Evolutionary conservation across 2,113 vertebrate genomes (phyloP).

Genomic region (Cygnus buccinator): DNA sequence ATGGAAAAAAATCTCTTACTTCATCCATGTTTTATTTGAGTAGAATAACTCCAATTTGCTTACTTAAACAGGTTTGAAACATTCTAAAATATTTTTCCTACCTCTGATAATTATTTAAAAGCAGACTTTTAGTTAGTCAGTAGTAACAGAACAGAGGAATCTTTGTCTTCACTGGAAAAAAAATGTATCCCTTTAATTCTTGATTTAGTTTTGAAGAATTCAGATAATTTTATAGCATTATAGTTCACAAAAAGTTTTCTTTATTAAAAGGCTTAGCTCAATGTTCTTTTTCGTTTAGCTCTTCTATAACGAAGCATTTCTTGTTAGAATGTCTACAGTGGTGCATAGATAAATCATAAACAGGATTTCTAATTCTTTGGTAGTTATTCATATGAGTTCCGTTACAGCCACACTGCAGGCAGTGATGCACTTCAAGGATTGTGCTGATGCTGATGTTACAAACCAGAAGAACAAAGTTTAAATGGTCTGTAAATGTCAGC

Average conservation of each 20-base stretch:
- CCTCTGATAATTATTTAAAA: not conserved
- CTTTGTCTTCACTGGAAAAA: not conserved
- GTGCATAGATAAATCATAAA: slow-evolving; percentile 54
- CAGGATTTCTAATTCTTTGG: slow-evolving; percentile 56
- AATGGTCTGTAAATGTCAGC: slow-evolving; percentile 76
- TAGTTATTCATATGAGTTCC: slow-evolving; percentile 53
- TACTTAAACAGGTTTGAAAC: not conserved
- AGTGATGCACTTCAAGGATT: slow-evolving; percentile 67
- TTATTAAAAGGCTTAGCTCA: not conserved
- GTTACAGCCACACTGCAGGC: slow-evolving; percentile 51
- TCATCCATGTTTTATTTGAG: not conserved
- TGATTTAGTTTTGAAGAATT: not conserved
- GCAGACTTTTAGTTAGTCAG: not conserved
- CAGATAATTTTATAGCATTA: not conserved
- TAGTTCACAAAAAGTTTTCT: not conserved
- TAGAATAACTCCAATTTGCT: not conserved
- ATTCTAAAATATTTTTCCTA: not conserved
- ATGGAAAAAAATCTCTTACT: not conserved
- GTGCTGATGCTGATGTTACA: slow-evolving; percentile 70
- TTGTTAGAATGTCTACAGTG: slow-evolving; percentile 27
- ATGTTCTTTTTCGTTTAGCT: not conserved
- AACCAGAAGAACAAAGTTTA: slow-evolving; percentile 69
- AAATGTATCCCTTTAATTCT: not conserved
- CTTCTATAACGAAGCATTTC: not conserved
- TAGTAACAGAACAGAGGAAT: not conserved